A percentile compares a stretch with the other conserved stretches of the same genome.
Conservation (phyloP, 2,797 vertebrate species). For the Petrocephalus schoutedeni region DNA sequence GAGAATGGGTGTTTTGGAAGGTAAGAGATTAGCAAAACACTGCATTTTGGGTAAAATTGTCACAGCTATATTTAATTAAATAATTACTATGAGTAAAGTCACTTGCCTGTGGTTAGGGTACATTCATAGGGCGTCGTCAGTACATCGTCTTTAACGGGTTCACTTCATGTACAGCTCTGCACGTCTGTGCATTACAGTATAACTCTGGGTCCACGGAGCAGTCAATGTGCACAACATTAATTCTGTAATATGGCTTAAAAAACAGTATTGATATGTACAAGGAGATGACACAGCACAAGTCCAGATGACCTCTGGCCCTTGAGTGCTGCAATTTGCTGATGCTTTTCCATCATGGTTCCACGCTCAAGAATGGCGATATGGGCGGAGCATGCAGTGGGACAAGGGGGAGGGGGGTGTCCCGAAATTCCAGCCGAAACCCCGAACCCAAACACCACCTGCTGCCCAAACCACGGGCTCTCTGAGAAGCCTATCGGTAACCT, state of each 20-base stretch:
- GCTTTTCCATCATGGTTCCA: neutral
- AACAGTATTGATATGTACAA: conserved; percentile 57
- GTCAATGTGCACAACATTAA: conserved; percentile 70
- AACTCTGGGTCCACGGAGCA: conserved; percentile 65
- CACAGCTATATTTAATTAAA: conserved; percentile 69
- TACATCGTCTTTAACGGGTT: conserved; percentile 49
- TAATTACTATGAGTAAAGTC: conserved; percentile 56
- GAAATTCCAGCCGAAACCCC: neutral
- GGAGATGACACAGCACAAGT: conserved; percentile 20
- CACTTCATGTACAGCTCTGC: conserved; percentile 51
- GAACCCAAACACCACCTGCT: neutral
- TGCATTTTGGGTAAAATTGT: conserved; percentile 46
- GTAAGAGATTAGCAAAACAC: conserved; percentile 15
- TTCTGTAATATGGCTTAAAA: conserved; percentile 69
- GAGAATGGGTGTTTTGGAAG: neutral
- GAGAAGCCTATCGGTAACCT: neutral
- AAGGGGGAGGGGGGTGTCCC: neutral
- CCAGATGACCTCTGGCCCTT: conserved; percentile 24
- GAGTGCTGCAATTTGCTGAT: conserved; percentile 35
- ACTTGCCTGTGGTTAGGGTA: conserved; percentile 65
- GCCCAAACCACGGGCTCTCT: neutral
- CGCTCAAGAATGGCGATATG: neutral
- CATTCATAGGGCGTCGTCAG: conserved; percentile 65
- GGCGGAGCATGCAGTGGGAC: neutral
- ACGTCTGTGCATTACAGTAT: conserved; percentile 61